phyloP scores from a whole-genome alignment of 2,888 invertebrate species.

The Trimorus sp. region DNA sequence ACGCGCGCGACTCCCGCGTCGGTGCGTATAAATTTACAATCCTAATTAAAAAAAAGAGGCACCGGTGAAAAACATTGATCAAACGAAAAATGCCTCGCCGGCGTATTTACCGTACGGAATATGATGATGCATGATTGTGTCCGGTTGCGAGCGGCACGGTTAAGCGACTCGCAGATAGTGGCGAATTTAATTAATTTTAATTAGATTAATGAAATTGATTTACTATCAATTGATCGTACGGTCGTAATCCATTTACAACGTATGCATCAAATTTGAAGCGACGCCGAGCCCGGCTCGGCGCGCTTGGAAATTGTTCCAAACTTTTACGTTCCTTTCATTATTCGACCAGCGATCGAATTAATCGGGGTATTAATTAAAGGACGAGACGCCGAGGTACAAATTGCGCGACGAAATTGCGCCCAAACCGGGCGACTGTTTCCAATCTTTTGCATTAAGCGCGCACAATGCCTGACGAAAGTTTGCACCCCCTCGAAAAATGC shows the following conservation, averaged over 20 bases:
- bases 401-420: too few species aligned
- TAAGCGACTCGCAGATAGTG: conserved; percentile 19
- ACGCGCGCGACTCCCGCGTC: conserved; percentile 11
- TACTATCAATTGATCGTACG: conserved; percentile 40
- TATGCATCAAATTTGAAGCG: conserved; percentile 37
- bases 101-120: conserved; percentile 33
- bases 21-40: conserved; percentile 21
- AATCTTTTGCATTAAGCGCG: too few species aligned
- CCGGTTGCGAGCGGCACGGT: conserved; percentile 10
- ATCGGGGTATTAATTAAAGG: too few species aligned
- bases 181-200: conserved; percentile 47
- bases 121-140: conserved; percentile 45
- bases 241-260: conserved; percentile 38
- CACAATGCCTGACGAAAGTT: too few species aligned
- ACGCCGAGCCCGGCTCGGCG: not conserved
- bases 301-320: not conserved
- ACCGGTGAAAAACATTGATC: conserved; percentile 8
- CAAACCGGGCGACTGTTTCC: too few species aligned
- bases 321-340: not conserved
- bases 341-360: too few species aligned
- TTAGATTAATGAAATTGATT: conserved; percentile 56
- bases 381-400: too few species aligned
- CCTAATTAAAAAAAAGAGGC: conserved; percentile 25
- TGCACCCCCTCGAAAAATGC: too few species aligned
- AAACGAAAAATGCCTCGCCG: conserved; percentile 19